A percentile compares a stretch with the other conserved stretches of the same genome.
These are phyloP conservation scores for Hirtodrosophila cameraria DNA, from an alignment of 2,888 invertebrate genomes.

Conservation along the genomic window DNA sequence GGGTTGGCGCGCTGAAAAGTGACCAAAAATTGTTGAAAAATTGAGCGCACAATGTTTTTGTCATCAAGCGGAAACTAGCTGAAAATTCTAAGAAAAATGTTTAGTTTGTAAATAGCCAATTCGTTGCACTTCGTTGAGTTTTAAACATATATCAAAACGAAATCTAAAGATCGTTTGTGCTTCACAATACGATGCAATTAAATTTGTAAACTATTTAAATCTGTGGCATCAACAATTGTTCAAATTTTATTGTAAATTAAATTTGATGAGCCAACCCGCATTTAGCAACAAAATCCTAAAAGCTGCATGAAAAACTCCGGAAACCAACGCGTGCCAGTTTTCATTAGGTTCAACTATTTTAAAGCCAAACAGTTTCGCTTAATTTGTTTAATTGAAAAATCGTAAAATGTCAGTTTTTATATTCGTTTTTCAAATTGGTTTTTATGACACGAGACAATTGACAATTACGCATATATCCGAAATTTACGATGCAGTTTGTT, in stretches of 20 bases:
- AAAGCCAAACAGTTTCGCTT: slow-evolving; percentile 47
- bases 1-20: slow-evolving; percentile 27
- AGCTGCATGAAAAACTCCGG: slow-evolving; percentile 9
- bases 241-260: slow-evolving; percentile 63
- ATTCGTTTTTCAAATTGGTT: slow-evolving; percentile 61
- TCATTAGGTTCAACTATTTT: slow-evolving; percentile 48
- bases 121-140: slow-evolving; percentile 75
- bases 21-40: slow-evolving; percentile 60
- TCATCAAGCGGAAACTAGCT: slow-evolving; percentile 56
- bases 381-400: slow-evolving; percentile 81
- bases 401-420: slow-evolving; percentile 67
- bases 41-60: slow-evolving; percentile 78
- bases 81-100: slow-evolving; percentile 69
- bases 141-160: slow-evolving; percentile 19
- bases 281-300: slow-evolving; percentile 13
- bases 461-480: slow-evolving; percentile 66
- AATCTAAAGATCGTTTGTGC: neutral
- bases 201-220: slow-evolving; percentile 75
- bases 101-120: too few species aligned
- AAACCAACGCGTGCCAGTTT: slow-evolving; percentile 49
- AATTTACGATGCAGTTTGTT: slow-evolving; percentile 59
- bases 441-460: slow-evolving; percentile 73
- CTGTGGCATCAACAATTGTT: slow-evolving; percentile 63
- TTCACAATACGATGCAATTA: slow-evolving; percentile 52
- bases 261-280: slow-evolving; percentile 55